Evolutionary conservation across 2,888 invertebrate genomes (phyloP), one percentile per base, ranked within the genome.

Genomic region (Dolichomitus sp.): DNA sequence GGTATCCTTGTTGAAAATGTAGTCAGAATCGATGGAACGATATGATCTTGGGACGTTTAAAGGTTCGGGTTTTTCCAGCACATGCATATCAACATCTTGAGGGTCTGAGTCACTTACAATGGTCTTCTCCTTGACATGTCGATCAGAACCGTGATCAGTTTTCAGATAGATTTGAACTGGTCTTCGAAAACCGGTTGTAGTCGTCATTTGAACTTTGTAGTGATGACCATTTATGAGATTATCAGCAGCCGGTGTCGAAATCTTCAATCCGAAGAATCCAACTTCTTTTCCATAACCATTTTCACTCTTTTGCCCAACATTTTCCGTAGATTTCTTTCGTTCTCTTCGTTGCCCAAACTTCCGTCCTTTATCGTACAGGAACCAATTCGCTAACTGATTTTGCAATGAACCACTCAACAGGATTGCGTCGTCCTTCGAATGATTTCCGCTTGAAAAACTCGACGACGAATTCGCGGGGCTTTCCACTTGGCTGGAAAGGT

Each of bases 351-450:
- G n/a, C 27, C 45, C 52, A 19, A 27, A 70, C 57, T 45, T 79
- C 42, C 66, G 76, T 33, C 37, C 37, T 19, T 48, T 66, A 30
- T 57, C 77, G 73, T 74, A 63, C 59, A 74, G 50, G 68, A 77
- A 57, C 82, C 82, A 79, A 84, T 84, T 73, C 63, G 61, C 76
- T 78, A 79, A 66, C 76, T 82, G 82, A 65, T 84, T 73, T 80
- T 68, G 75, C 72, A 77, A 80, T 78, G 72, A 82, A 68, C 78
- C 80, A 77, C 77, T 84, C 77, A 61, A 42, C 73, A 23, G 30
- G 61, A 80, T 77, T 77, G 68, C 83, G n/a, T 80, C 74, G 73
- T 59, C 70, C 17, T 27, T 70, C 45, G 74, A 30, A 48, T 33
- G 42, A 69, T 74, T 83, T 74, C 77, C 77, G 40, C 69, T 69